A percentile compares a stretch with the other conserved stretches of the same genome.
Evolutionary conservation across 2,888 invertebrate genomes (phyloP).

Genomic region (Autographa gamma): DNA sequence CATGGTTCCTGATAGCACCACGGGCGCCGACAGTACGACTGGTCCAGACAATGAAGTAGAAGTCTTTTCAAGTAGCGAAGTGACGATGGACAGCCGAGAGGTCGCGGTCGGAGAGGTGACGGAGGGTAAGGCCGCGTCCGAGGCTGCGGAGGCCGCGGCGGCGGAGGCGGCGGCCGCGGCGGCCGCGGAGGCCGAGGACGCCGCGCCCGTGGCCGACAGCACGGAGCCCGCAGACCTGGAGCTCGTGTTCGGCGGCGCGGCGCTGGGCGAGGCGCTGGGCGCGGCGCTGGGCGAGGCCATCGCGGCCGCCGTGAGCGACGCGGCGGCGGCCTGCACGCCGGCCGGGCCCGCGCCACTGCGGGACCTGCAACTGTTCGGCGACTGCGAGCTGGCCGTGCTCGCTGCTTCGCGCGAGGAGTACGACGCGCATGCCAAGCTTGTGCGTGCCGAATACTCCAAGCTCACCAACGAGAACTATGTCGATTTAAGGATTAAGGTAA

Average conservation of each 20-base stretch:
- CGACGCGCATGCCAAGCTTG: constrained; percentile 79
- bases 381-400: constrained; percentile 82
- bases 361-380: constrained; percentile 81
- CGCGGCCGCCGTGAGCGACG: constrained; percentile 38
- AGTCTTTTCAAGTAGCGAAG: not conserved
- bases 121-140: not conserved
- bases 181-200: constrained; percentile 12
- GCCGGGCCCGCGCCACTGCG: constrained; percentile 66
- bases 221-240: constrained; percentile 6
- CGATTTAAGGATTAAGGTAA: constrained; percentile 78
- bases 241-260: not conserved
- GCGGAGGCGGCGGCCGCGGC: not conserved
- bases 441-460: constrained; percentile 79
- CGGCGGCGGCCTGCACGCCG: constrained; percentile 54
- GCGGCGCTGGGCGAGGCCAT: constrained; percentile 42
- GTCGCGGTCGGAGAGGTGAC: not conserved
- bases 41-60: not conserved
- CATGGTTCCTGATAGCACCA: constrained; percentile 1
- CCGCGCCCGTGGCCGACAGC: constrained; percentile 19
- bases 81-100: not conserved
- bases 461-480: constrained; percentile 74
- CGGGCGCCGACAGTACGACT: not conserved
- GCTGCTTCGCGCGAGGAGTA: constrained; percentile 78
- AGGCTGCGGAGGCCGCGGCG: not conserved
- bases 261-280: constrained; percentile 7